A percentile compares a stretch with the other conserved stretches of the same genome.
These are phyloP conservation scores for Caenorhabditis sp. DNA, from an alignment of 2,888 invertebrate genomes.

Conservation along the genomic window DNA sequence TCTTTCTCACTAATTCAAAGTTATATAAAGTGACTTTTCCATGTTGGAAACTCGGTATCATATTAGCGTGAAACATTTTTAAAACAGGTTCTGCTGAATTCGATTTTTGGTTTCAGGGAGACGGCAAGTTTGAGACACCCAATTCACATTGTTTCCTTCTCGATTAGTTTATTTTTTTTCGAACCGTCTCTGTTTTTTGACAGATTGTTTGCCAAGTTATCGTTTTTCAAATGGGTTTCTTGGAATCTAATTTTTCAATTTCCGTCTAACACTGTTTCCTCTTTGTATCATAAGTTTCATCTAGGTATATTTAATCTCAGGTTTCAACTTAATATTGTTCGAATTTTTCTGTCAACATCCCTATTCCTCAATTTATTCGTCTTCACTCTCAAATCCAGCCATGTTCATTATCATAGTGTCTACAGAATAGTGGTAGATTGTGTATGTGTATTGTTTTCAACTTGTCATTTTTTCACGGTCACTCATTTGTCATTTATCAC, in stretches of 20 bases:
- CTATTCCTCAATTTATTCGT: neutral
- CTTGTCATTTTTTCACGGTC: constrained; percentile 67
- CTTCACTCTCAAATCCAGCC: neutral
- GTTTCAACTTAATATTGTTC: no score
- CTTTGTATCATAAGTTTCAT: no score
- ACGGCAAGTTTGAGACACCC: no score
- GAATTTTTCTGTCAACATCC: no score
- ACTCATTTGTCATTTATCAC: constrained; percentile 66
- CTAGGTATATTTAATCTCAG: no score
- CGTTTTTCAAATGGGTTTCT: no score
- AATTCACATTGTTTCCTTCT: no score
- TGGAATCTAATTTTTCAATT: no score
- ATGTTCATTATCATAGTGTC: constrained; percentile 6
- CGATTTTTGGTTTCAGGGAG: constrained; percentile 10
- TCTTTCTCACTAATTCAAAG: no score
- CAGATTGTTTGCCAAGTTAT: no score
- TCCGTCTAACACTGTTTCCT: no score
- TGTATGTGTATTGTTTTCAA: constrained; percentile 64
- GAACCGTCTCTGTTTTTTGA: neutral
- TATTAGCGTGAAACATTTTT: constrained; percentile 10
- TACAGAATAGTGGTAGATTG: constrained; percentile 44
- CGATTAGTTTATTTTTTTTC: neutral
- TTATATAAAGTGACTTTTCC: neutral
- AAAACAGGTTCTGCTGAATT: constrained; percentile 37
- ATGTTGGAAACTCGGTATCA: constrained; percentile 6